These are phyloP conservation scores for Montipora capricornis DNA, from an alignment of 64 coral and sea anemone species.

Conservation along the genomic window DNA sequence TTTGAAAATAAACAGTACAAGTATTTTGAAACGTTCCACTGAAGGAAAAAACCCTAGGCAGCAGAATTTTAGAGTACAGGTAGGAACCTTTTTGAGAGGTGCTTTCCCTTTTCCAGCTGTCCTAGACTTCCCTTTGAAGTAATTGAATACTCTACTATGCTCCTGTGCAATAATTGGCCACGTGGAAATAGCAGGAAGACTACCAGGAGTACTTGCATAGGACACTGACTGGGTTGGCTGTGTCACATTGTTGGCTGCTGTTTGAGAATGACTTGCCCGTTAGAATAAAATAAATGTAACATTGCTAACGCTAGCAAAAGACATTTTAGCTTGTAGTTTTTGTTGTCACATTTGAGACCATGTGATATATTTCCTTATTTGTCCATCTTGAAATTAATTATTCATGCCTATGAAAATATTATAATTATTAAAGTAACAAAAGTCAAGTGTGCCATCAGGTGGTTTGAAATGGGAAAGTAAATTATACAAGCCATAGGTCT, in stretches of 20 bases:
- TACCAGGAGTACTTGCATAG: constrained; percentile 39
- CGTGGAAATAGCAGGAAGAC: background rate
- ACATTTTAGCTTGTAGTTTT: no score
- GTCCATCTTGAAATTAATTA: no score
- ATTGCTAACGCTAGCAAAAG: background rate
- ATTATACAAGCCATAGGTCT: no score
- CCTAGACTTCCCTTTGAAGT: constrained; percentile 54
- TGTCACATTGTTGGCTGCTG: constrained; percentile 28
- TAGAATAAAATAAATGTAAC: constrained; percentile 30
- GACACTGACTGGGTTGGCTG: constrained; percentile 33
- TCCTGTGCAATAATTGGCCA: constrained; percentile 34
- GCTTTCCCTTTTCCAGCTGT: constrained; percentile 55
- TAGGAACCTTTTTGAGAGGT: constrained; percentile 64
- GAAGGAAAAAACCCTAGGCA: constrained; percentile 25
- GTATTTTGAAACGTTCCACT: background rate
- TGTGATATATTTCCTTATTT: no score
- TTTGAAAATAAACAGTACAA: no score
- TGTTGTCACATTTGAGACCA: no score
- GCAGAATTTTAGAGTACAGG: constrained; percentile 69
- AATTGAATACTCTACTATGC: constrained; percentile 61
- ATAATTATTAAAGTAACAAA: no score
- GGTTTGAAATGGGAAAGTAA: no score
- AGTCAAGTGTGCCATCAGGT: no score
- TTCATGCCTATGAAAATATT: no score
- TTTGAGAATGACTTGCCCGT: constrained; percentile 37